Evolutionary conservation across 2,888 invertebrate genomes (phyloP), one percentile per base, ranked within the genome.

Genomic region (Meghimatium bilineatum): DNA sequence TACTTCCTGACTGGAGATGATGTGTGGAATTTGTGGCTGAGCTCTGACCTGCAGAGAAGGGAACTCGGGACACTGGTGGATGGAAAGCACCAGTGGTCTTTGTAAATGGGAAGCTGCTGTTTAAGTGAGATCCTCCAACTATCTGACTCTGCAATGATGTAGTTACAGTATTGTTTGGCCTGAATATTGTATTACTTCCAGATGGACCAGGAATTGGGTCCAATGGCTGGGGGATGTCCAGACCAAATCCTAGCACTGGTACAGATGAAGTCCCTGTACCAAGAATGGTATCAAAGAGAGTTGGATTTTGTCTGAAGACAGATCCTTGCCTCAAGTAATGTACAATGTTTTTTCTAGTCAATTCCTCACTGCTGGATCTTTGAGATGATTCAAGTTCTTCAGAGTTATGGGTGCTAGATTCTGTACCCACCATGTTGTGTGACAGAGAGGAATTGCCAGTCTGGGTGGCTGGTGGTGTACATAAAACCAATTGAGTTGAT

Each of bases 171-270:
- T 71, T 80, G 32, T 80, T 84, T 6, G 84, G 84, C 56, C 80
- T 75, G 66, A 84, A 80, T 34, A 63, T 36, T 6, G 81, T 66
- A 52, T 66, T 75, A 36, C 66, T 67, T 32, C 78, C 79, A 32
- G 81, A 69, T 49, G 76, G 63, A 29, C 79, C 79, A 20, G 80
- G 52, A 38, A 81, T 32, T n/a, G 29, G 34, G 71, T 60, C 83
- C 74, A 63, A 34, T 26, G 80, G 60, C 75, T 56, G 90, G 90
- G 82, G 92, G 86, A 93, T 91, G 32, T 93, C 95, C 96, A 95
- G 97, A 6, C 97, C 97, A 88, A 97, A 97, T 87, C 97, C 96
- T 87, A 97, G 97, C 94, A 97, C 97, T 74, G 97, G 80, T 2
- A 82, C 38, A 20, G 84, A 71, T 71, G 82, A n/a, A 63, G 52